Evolutionary conservation across 1,140 invertebrate genomes (phyloP).

Genomic region (Pseudomyrmex gracilis): DNA sequence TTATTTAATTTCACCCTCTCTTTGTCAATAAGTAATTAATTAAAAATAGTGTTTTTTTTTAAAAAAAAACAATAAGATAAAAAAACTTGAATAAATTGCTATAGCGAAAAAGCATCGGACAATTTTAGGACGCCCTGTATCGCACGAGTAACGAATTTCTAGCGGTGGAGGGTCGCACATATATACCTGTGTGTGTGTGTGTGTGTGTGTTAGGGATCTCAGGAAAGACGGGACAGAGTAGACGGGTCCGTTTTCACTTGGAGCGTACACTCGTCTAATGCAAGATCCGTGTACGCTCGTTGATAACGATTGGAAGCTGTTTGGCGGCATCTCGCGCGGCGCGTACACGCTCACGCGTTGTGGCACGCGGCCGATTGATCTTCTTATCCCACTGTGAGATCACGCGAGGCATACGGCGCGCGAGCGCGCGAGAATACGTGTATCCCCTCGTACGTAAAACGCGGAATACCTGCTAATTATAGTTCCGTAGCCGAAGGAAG

Average conservation of each 20-base stretch:
- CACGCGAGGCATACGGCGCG: slow-evolving; percentile 35
- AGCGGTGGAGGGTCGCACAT: background rate
- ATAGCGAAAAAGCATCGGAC: background rate
- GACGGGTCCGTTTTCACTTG: slow-evolving; percentile 51
- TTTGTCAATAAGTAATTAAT: too few relatives aligned
- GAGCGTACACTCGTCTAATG: slow-evolving; percentile 67
- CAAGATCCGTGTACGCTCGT: slow-evolving; percentile 68
- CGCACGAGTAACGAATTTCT: slow-evolving; percentile 12
- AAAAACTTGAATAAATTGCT: background rate
- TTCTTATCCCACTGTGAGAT: slow-evolving; percentile 60
- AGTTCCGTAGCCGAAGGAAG: slow-evolving; percentile 79
- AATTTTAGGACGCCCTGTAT: background rate
- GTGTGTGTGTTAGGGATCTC: slow-evolving; percentile 34
- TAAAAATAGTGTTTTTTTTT: too few relatives aligned
- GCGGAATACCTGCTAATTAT: slow-evolving; percentile 80
- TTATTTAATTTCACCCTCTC: too few relatives aligned
- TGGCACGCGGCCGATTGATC: slow-evolving; percentile 45
- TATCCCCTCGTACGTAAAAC: slow-evolving; percentile 75
- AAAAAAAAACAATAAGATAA: too few relatives aligned
- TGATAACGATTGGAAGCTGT: slow-evolving; percentile 54
- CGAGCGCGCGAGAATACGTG: slow-evolving; percentile 72
- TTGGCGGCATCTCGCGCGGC: slow-evolving; percentile 11
- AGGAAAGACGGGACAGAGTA: slow-evolving; percentile 18
- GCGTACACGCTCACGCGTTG: slow-evolving; percentile 28
- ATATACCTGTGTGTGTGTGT: too few relatives aligned